Evolutionary conservation across 2,888 invertebrate genomes (phyloP).

Genomic region (Criorhina ranunculi): DNA sequence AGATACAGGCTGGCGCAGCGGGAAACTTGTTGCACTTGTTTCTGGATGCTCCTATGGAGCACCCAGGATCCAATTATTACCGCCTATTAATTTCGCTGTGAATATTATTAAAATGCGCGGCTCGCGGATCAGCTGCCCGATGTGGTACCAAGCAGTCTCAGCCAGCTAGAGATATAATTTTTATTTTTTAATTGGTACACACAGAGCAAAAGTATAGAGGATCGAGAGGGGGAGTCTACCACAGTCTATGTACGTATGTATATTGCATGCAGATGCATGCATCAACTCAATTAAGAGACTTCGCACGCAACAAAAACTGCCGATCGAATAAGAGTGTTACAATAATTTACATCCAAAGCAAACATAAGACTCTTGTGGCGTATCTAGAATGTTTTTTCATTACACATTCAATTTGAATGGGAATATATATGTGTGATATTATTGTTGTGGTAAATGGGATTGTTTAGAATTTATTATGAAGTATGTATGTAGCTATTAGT

Average conservation of each 20-base stretch:
- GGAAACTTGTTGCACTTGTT: slow-evolving; percentile 68
- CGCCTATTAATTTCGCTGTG: slow-evolving; percentile 72
- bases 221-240: slow-evolving; percentile 7
- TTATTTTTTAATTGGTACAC: slow-evolving; percentile 62
- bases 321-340: slow-evolving; percentile 71
- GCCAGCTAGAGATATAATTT: slow-evolving; percentile 48
- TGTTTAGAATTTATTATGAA: too few relatives aligned
- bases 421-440: too few relatives aligned
- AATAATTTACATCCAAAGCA: slow-evolving; percentile 47
- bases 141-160: slow-evolving; percentile 74
- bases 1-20: background rate
- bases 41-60: slow-evolving; percentile 55
- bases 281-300: slow-evolving; percentile 67
- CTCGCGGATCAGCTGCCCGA: slow-evolving; percentile 39
- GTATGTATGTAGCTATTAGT: too few relatives aligned
- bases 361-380: slow-evolving; percentile 33
- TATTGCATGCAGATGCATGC: slow-evolving; percentile 43
- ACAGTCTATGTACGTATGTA: slow-evolving; percentile 7
- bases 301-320: slow-evolving; percentile 70
- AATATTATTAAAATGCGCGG: slow-evolving; percentile 67
- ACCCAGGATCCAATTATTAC: slow-evolving; percentile 70
- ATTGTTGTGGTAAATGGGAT: too few relatives aligned
- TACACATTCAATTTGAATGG: background rate
- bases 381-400: slow-evolving; percentile 41
- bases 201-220: background rate